Percentiles rank a stretch among this genome's conserved stretches.
Conservation (phyloP, 2,797 vertebrate species). For the Phrynocephalus guinanensis region DNA sequence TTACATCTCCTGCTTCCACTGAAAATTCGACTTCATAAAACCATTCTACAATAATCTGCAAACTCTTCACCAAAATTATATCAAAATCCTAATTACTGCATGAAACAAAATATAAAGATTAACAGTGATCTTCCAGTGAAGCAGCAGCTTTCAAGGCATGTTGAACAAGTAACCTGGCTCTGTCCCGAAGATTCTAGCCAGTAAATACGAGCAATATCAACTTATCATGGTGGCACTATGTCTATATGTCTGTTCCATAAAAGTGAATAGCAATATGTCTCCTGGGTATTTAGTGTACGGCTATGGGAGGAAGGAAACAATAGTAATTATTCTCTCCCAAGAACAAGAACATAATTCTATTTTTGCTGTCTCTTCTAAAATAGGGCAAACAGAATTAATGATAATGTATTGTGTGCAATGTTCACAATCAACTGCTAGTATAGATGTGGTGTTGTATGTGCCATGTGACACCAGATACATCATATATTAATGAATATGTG, state of each 20-base stretch:
- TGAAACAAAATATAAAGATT: not conserved
- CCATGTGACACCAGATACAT: not conserved
- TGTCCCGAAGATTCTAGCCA: not conserved
- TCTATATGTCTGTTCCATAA: not conserved
- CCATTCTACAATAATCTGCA: not conserved
- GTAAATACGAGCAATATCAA: not conserved
- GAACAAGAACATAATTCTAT: constrained; percentile 20
- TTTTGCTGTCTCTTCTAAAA: not conserved
- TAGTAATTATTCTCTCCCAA: constrained; percentile 32
- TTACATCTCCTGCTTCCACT: not conserved
- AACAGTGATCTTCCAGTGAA: not conserved
- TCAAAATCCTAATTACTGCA: not conserved
- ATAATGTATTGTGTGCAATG: not conserved
- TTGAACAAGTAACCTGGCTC: constrained; percentile 10
- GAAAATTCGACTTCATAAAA: not conserved
- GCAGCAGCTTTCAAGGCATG: not conserved
- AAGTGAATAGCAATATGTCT: not conserved
- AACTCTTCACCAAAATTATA: not conserved
- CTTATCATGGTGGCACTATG: not conserved
- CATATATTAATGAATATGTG: not conserved
- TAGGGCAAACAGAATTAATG: not conserved
- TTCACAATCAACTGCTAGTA: not conserved
- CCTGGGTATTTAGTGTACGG: not conserved
- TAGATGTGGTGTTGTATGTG: not conserved
- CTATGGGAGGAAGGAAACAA: not conserved